Evolutionary conservation across 2,888 invertebrate genomes (phyloP).

Genomic region (Chymomyza caudatula): DNA sequence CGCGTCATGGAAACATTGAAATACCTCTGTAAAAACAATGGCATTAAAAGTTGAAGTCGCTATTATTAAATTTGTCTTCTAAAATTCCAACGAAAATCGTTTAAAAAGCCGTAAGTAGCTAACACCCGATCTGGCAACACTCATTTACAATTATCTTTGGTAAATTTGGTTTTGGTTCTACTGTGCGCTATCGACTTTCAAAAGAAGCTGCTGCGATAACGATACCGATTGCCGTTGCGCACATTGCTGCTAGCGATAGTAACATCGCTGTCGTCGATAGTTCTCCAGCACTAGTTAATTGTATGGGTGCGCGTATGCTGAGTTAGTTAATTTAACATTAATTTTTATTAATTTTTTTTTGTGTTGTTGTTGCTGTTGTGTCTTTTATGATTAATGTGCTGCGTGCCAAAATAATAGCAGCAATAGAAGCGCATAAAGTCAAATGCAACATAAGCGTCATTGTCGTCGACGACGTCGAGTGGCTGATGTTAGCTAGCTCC

Average conservation of each 20-base stretch:
- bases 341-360: neutral
- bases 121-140: too few species aligned
- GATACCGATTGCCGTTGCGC: neutral
- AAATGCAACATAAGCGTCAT: neutral
- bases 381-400: neutral
- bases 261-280: neutral
- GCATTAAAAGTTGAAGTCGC: too few species aligned
- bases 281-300: neutral
- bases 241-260: neutral
- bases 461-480: neutral
- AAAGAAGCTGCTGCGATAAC: neutral
- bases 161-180: too few species aligned
- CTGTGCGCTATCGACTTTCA: neutral
- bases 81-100: too few species aligned
- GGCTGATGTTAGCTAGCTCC: neutral
- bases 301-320: neutral
- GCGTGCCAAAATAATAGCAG: neutral
- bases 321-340: conserved; percentile 1
- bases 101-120: too few species aligned
- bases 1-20: too few species aligned
- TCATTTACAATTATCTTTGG: too few species aligned
- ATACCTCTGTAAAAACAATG: too few species aligned
- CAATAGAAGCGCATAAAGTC: neutral
- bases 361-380: neutral
- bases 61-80: too few species aligned